Evolutionary conservation across 2,888 invertebrate genomes (phyloP), one percentile per base, ranked within the genome.

Genomic region (Drosophila testacea): DNA sequence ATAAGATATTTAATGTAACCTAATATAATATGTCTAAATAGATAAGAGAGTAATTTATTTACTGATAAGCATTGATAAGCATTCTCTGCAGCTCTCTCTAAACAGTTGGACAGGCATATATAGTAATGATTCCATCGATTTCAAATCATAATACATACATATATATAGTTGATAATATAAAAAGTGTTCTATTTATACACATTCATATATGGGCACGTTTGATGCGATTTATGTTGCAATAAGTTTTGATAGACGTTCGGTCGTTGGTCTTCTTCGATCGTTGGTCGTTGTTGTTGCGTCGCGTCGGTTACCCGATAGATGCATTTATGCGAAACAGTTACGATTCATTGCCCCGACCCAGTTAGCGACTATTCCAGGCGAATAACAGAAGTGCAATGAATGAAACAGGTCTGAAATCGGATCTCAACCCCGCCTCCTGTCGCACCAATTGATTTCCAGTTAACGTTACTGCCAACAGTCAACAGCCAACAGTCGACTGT

Each of bases 331-430:
- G 81, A 84, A 87, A 78, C 91, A 91, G 90, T 88, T 83, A 88
- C 82, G 81, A 85, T 91, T 91, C 90, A 91, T 90, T 92, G 81
- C 79, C 54, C 75, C 88, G 85, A 87, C 81, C 81, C 88, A 89
- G 82, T 91, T 94, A 73, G 72, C 63, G 59, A 52, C 54, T 46
- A 50, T 69, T 76, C 71, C 70, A 62, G 71, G 41, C 52, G 61
- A 51, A 61, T 68, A 52, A 5, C 74, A 74, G 34, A 46, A 60
- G 50, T 61, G 52, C 77, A 61, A 50, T 55, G 70, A 76, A 48
- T 70, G 57, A 69, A 73, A 73, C 73, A 76, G 73, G 73, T 73
- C 77, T 76, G 72, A 52, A 61, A 69, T 69, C 61, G 39, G 36
- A 69, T 69, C 59, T 55, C 42, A 57, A 0, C 51, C 39, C 55